Evolutionary conservation across 1,140 invertebrate genomes (phyloP).

Genomic region (Pachyrhynchus sulphureomaculatus): DNA sequence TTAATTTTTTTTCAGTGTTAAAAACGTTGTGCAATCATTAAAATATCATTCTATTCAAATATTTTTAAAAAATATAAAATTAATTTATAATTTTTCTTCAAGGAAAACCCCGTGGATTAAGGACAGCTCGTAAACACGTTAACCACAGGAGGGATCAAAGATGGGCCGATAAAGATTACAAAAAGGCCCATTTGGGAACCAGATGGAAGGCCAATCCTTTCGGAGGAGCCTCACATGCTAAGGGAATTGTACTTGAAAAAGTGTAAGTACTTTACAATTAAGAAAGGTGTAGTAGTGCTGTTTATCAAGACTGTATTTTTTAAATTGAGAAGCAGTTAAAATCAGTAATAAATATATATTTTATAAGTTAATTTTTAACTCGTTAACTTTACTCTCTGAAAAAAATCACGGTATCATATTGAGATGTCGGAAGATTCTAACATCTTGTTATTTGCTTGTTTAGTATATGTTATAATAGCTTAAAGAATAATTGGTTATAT

Average conservation of each 20-base stretch:
- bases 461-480: too few species aligned
- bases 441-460: too few species aligned
- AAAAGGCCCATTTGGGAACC: conserved; percentile 99
- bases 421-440: too few species aligned
- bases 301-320: too few species aligned
- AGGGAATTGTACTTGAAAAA: conserved; percentile 99
- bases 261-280: conserved; percentile 74
- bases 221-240: conserved; percentile 98
- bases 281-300: background rate
- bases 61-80: conserved; percentile 60
- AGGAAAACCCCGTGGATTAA: conserved; percentile 98
- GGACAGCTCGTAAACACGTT: conserved; percentile 96
- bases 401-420: too few species aligned
- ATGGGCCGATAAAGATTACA: conserved; percentile 99
- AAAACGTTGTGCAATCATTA: background rate
- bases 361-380: background rate
- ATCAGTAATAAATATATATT: too few species aligned
- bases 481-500: too few species aligned
- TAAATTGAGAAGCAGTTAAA: too few species aligned
- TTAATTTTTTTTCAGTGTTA: conserved; percentile 59
- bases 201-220: conserved; percentile 99
- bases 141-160: conserved; percentile 95
- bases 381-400: too few species aligned
- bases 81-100: conserved; percentile 62
- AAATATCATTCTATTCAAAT: background rate